Evolutionary conservation across 2,797 vertebrate genomes (phyloP).

Genomic region (Synanceia verrucosa): DNA sequence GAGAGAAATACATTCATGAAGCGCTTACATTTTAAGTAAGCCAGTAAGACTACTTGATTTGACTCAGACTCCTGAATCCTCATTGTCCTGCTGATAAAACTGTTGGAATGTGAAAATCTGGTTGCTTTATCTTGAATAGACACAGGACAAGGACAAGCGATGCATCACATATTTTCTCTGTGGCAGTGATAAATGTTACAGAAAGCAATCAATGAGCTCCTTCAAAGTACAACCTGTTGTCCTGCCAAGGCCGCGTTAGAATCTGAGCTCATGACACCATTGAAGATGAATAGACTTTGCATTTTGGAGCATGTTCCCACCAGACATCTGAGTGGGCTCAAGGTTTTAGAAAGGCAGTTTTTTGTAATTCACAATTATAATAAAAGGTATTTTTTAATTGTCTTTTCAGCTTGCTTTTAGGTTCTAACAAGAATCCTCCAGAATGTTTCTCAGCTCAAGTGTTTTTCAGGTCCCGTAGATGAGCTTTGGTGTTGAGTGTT

Average conservation of each 20-base stretch:
- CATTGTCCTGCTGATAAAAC: background rate
- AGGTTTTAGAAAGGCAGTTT: background rate
- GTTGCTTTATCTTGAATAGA: background rate
- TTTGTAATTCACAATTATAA: background rate
- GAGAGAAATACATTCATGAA: too few relatives aligned
- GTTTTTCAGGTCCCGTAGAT: background rate
- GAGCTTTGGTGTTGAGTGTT: background rate
- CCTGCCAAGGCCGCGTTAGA: constrained; percentile 1
- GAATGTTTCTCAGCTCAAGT: background rate
- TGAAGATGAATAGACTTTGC: constrained; percentile 1
- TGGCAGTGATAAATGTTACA: constrained; percentile 2
- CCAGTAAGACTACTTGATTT: background rate
- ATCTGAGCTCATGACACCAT: constrained; percentile 10
- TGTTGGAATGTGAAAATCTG: background rate
- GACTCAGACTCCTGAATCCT: background rate
- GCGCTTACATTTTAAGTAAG: background rate
- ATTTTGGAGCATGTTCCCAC: background rate
- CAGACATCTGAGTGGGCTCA: background rate
- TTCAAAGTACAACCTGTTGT: background rate
- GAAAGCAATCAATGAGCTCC: constrained; percentile 12
- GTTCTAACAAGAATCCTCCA: background rate
- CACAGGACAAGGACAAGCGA: background rate
- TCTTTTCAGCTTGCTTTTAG: background rate
- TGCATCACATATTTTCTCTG: background rate
- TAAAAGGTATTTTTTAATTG: background rate